Conservation (phyloP, 2,888 invertebrate species). For the Hirtodrosophila cameraria region DNA sequence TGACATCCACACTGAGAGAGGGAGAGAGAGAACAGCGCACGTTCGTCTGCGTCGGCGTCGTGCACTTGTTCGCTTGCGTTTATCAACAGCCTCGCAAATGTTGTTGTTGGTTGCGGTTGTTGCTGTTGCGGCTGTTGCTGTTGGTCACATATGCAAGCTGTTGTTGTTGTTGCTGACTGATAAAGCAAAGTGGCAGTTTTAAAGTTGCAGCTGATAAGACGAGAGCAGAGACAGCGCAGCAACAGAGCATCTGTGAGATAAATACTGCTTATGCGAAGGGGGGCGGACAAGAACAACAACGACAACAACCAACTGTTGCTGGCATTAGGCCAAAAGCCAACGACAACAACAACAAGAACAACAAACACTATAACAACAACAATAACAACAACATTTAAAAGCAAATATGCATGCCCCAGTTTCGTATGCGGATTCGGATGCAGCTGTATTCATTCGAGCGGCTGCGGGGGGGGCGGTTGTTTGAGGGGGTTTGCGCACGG, state of each 20-base stretch:
- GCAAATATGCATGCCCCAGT: conserved; percentile 47
- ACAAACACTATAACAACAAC: conserved; percentile 5
- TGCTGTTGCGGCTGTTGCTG: conserved; percentile 12
- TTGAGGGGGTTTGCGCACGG: too few relatives aligned
- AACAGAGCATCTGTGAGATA: conserved; percentile 20
- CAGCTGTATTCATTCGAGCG: conserved; percentile 29
- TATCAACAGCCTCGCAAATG: conserved; percentile 40
- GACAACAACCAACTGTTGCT: conserved; percentile 49
- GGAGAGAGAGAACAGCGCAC: conserved; percentile 20
- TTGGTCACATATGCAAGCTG: conserved; percentile 18
- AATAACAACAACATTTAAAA: neutral
- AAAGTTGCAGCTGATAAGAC: conserved; percentile 47
- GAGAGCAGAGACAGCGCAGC: neutral
- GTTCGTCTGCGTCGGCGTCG: conserved; percentile 64
- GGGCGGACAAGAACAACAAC: too few relatives aligned
- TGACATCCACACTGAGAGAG: conserved; percentile 44
- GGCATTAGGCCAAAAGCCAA: conserved; percentile 45
- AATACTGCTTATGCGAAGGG: conserved; percentile 10
- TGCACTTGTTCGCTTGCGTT: conserved; percentile 61
- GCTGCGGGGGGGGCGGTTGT: neutral
- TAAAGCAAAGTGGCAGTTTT: conserved; percentile 41
- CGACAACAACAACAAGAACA: neutral
- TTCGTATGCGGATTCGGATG: conserved; percentile 17
- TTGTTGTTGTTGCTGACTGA: conserved; percentile 31
- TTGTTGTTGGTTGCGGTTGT: conserved; percentile 30